A percentile compares a stretch with the other conserved stretches of the same genome.
Conservation (phyloP, 2,113 vertebrate genomes). For the Peromyscus polionotus region DNA sequence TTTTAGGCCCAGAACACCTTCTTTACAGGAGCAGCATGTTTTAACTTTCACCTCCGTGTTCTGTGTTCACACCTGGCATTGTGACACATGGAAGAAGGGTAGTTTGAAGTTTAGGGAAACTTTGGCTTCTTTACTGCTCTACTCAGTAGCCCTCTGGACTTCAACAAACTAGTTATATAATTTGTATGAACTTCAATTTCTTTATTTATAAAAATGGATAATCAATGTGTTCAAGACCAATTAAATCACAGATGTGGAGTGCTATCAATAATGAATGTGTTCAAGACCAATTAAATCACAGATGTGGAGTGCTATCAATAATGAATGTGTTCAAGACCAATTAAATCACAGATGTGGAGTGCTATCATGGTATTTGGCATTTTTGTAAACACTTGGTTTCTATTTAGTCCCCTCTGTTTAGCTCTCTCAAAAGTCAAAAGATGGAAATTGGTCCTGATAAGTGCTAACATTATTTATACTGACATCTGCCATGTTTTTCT, state of each 20-base stretch:
- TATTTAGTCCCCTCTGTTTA: background rate
- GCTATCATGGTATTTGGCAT: background rate
- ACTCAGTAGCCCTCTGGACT: background rate
- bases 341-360: conserved; percentile 5
- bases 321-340: background rate
- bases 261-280: background rate
- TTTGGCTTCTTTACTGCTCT: background rate
- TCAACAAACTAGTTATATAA: conserved; percentile 26
- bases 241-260: conserved; percentile 14
- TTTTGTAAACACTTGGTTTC: background rate
- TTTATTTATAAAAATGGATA: conserved; percentile 39
- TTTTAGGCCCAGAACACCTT: background rate
- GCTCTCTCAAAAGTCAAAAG: conserved; percentile 19
- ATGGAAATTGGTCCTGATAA: background rate
- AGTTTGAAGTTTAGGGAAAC: background rate
- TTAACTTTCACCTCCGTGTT: background rate
- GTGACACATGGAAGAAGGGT: background rate
- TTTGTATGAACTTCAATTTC: background rate
- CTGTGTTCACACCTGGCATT: background rate
- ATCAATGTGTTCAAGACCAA: background rate
- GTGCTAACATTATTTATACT: background rate
- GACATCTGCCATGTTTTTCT: background rate
- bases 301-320: background rate
- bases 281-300: background rate
- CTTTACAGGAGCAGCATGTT: background rate